phyloP scores from a whole-genome alignment of 1,140 invertebrate genomes.

The Pollicipes pollicipes region DNA sequence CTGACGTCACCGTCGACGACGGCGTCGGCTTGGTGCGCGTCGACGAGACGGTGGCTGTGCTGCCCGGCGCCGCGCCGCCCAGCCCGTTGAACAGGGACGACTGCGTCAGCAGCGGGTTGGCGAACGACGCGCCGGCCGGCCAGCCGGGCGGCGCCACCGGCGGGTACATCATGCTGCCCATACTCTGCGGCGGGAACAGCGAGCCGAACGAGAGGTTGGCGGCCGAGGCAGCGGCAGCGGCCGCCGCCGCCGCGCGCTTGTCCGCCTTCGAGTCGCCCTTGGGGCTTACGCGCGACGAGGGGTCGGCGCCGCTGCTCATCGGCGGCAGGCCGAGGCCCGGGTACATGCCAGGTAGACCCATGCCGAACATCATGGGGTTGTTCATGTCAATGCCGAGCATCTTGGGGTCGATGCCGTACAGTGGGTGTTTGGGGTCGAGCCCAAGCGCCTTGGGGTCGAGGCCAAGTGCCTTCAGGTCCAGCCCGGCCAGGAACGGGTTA shows the following conservation, averaged over 20 bases:
- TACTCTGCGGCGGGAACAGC: conserved; percentile 5
- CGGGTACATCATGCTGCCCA: conserved; percentile 17
- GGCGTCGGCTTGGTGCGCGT: conserved; percentile 4
- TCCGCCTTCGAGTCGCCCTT: conserved; percentile 16
- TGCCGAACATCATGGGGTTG: conserved; percentile 19
- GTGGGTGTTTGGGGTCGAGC: conserved; percentile 12
- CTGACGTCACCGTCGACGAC: neutral
- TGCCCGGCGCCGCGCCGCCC: neutral
- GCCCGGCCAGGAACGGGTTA: neutral
- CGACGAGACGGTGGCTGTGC: neutral
- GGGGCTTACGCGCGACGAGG: conserved; percentile 7
- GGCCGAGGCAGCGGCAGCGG: conserved; percentile 11
- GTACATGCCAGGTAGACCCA: conserved; percentile 17
- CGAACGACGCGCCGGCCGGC: neutral
- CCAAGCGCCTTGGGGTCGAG: conserved; percentile 16
- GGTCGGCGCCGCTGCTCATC: neutral
- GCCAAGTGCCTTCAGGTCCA: conserved; percentile 18
- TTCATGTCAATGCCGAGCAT: conserved; percentile 16
- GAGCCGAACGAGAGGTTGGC: neutral
- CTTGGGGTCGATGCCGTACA: conserved; percentile 15
- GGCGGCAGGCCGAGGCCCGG: conserved; percentile 10
- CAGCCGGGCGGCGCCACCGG: neutral
- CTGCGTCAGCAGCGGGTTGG: neutral
- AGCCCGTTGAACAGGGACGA: conserved; percentile 1
- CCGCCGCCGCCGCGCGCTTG: conserved; percentile 10